Percentiles rank a stretch among this genome's conserved stretches.
Evolutionary conservation across 2,113 vertebrate species (phyloP).

Genomic region (Rhabdornis inornatus): DNA sequence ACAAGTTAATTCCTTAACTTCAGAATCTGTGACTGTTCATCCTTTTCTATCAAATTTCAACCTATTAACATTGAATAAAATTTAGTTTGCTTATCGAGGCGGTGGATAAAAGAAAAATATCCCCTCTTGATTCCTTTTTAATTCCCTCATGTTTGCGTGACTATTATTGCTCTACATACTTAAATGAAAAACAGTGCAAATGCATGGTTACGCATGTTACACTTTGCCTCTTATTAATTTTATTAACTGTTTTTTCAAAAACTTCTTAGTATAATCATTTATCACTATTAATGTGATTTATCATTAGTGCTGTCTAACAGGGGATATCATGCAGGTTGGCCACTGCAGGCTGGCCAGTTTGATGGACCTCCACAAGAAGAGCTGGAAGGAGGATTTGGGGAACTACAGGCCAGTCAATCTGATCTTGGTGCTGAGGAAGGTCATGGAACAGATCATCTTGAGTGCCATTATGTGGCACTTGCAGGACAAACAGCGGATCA

Average conservation of each 20-base stretch:
- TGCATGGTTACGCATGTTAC: background rate
- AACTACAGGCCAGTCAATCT: background rate
- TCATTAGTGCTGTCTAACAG: background rate
- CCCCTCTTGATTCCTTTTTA: background rate
- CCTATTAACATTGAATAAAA: background rate
- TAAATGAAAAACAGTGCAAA: background rate
- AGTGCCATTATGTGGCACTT: background rate
- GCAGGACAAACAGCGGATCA: background rate
- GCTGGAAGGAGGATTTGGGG: background rate
- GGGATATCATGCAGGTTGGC: background rate
- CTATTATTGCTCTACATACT: background rate
- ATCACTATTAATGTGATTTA: background rate
- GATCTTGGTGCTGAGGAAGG: background rate
- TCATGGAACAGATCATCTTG: background rate
- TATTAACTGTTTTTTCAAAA: background rate
- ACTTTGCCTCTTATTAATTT: background rate
- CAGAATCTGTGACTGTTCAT: background rate
- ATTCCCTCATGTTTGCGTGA: background rate
- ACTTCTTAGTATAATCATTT: background rate
- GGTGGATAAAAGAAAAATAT: background rate
- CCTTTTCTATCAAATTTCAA: background rate
- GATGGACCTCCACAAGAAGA: rapidly evolving
- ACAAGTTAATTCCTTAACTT: background rate
- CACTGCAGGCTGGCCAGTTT: background rate
- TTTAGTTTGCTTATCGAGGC: background rate